Base-by-base conservation (phyloP, 2,888 invertebrate genomes). In the Polymixis lichenea region DNA sequence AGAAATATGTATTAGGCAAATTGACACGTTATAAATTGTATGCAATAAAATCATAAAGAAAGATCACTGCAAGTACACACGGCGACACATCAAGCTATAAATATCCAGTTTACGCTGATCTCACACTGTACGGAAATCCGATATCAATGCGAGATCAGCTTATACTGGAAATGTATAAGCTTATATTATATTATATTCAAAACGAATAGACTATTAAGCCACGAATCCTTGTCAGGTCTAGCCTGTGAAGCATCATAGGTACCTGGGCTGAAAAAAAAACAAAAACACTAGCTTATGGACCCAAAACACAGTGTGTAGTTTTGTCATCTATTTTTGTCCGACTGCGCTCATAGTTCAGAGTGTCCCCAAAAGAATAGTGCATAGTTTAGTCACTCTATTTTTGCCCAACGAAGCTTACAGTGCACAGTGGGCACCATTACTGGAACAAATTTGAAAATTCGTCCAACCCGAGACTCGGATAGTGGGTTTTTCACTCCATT, bases 401-500 rank as follows among this genome's bases (percentile, higher is more conserved):
- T 75, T 58, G 38, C 28, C 22, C 28, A 43, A 13, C 32, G 0
- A 15, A 66, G 64, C 65, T 25, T 62, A 65, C 62, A 70, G 53
- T 75, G 67, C 73, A 46, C 79, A 74, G 78, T 75, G 62, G 67
- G 61, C 74, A 43, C 69, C 51, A 80, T 78, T 79, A 80, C 60
- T 22, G 65, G 76, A 86, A 85, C 78, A 76, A 85, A 86, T 87
- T 78, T 75, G 80, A 73, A 84, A 86, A 77, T 82, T 75, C 72
- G 56, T 68, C 65, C 55, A 56, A 65, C 13, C 74, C 72, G 72
- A 72, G 73, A 80, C 67, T 55, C n/a, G 69, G 38, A 51, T 75
- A 71, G 74, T 55, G 79, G 78, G 67, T 78, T 84, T 86, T 86
- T 84, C 84, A 80, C 80, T 83, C 73, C 88, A 87, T 87, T 87